A percentile compares a stretch with the other conserved stretches of the same genome.
These are phyloP conservation scores for Myotis vivesi DNA, from an alignment of 2,797 vertebrate genomes.

Conservation along the genomic window DNA sequence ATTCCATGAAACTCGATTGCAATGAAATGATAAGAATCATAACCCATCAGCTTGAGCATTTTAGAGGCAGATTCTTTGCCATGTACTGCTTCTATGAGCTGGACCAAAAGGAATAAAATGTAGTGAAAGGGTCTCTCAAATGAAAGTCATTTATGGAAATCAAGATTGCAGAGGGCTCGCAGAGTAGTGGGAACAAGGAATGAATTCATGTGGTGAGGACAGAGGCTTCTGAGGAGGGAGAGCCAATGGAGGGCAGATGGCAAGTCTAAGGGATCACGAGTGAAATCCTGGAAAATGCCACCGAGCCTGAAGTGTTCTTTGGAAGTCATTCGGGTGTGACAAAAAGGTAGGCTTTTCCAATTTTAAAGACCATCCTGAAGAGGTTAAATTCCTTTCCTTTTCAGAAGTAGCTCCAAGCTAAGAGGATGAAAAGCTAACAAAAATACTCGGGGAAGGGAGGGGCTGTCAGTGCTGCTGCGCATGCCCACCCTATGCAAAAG, in stretches of 20 bases:
- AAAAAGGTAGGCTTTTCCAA: not conserved
- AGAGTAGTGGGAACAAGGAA: constrained; percentile 27
- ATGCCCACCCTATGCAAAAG: not conserved
- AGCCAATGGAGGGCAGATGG: not conserved
- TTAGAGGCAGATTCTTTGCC: constrained; percentile 49
- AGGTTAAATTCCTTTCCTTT: constrained; percentile 27
- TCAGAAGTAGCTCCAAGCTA: not conserved
- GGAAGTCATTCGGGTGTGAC: constrained; percentile 13
- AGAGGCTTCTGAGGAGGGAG: not conserved
- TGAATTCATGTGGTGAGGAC: constrained; percentile 15
- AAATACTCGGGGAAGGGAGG: not conserved
- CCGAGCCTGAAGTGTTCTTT: not conserved
- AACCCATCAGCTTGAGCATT: constrained; percentile 43
- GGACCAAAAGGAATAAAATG: constrained; percentile 38
- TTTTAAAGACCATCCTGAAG: not conserved
- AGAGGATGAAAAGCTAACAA: not conserved
- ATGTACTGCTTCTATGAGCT: constrained; percentile 26
- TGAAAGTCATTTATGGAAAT: constrained; percentile 54
- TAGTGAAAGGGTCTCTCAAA: not conserved
- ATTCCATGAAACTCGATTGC: constrained; percentile 32
- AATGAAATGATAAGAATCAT: constrained; percentile 61
- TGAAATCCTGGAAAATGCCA: not conserved
- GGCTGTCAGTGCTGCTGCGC: accelerated
- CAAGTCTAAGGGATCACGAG: not conserved
- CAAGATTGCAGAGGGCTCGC: not conserved